Conservation (phyloP, 2,888 invertebrate genomes). For the Oscheius onirici region DNA sequence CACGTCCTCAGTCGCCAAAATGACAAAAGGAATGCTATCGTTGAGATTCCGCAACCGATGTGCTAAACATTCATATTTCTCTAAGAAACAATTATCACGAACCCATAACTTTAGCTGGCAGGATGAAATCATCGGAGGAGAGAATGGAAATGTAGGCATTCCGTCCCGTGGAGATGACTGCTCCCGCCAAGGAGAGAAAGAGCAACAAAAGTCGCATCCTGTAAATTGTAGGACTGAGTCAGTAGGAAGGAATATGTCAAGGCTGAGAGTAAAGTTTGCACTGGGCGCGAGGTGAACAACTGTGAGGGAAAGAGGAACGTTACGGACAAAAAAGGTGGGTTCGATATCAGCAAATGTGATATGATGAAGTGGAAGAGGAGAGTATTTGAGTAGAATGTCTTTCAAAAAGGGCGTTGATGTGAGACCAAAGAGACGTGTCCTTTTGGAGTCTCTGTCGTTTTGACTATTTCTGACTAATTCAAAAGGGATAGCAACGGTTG, state of each 20-base stretch:
- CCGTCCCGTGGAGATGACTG: not conserved
- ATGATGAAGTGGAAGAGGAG: no score
- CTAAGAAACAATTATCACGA: conserved; percentile 16
- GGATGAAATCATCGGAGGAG: conserved; percentile 55
- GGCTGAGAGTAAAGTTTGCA: not conserved
- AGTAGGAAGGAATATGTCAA: not conserved
- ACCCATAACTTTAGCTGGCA: conserved; percentile 61
- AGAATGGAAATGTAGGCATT: conserved; percentile 41
- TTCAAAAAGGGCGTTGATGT: no score
- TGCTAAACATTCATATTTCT: conserved; percentile 41
- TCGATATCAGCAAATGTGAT: no score
- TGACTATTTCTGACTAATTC: not conserved
- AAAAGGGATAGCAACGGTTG: not conserved
- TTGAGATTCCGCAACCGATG: conserved; percentile 47
- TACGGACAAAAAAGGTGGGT: no score
- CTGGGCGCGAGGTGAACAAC: no score
- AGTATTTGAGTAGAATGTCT: no score
- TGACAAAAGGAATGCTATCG: conserved; percentile 49
- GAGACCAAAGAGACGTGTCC: no score
- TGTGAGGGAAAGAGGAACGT: no score
- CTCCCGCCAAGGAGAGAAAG: conserved; percentile 22
- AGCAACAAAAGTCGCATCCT: conserved; percentile 19
- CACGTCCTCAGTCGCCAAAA: conserved; percentile 62
- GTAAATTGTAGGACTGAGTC: not conserved
- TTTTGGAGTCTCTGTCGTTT: no score